Evolutionary conservation across 2,113 vertebrate genomes (phyloP).

Genomic region (Brienomyrus longianalis): DNA sequence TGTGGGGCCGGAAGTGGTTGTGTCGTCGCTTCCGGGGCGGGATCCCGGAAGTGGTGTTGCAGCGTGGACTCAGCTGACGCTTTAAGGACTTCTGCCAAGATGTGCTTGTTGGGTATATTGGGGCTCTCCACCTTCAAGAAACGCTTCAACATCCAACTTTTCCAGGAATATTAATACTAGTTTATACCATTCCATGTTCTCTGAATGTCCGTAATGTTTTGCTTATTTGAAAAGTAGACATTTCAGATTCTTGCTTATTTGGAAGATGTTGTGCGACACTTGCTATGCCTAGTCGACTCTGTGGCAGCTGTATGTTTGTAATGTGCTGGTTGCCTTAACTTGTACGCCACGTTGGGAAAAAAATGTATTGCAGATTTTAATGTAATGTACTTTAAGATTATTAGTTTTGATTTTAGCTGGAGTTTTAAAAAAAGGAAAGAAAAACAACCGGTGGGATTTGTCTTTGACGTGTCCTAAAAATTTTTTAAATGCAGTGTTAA

Average conservation of each 20-base stretch:
- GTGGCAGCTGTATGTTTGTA: neutral
- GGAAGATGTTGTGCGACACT: neutral
- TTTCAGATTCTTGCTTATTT: neutral
- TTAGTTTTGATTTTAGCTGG: neutral
- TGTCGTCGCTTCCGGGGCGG: constrained; percentile 9
- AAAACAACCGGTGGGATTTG: neutral
- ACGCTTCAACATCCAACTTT: neutral
- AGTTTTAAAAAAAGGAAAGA: neutral
- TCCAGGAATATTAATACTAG: neutral
- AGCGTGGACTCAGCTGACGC: neutral
- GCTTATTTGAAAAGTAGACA: neutral
- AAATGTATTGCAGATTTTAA: neutral
- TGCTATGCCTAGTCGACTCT: neutral
- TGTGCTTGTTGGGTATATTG: neutral
- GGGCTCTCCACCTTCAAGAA: neutral
- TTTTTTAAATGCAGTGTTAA: neutral
- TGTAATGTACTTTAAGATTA: neutral
- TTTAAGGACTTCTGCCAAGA: neutral
- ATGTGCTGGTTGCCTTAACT: neutral
- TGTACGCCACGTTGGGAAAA: neutral
- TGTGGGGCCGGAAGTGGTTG: neutral
- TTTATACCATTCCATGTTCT: neutral
- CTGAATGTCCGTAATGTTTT: neutral
- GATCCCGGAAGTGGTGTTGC: constrained; percentile 1
- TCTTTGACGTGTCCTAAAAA: neutral